Evolutionary conservation across 2,113 vertebrate genomes (phyloP), one percentile per base, ranked within the genome.

Genomic region (Paraplagusia blochii): DNA sequence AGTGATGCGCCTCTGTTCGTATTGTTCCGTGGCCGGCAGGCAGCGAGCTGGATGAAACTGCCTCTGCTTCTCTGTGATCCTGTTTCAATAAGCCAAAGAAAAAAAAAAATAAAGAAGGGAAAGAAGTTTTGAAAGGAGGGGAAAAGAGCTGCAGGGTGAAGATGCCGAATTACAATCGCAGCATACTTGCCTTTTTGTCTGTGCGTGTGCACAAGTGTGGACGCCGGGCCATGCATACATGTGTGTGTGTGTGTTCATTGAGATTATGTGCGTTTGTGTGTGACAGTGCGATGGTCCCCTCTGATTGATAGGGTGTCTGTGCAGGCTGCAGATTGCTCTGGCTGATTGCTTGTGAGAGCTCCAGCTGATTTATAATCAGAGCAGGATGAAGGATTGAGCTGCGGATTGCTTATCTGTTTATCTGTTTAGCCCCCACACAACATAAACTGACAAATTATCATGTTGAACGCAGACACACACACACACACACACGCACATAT

Each of bases 231-330:
- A n/a, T 62, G 12, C 57, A 33, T 45, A 64, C 55, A 57, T 74
- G 48, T 49, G 67, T 53, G 63, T 53, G 72, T 69, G 70, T 77
- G 71, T 76, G 44, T 74, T 64, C 73, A 44, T 64, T 56, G 33
- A n/a, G 63, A 61, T 60, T 66, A 58, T 64, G 70, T 63, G 44
- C 17, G 69, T 40, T 50, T 39, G 50, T 61, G 76, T 80, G 78
- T 80, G 81, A 79, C 80, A 75, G 80, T 78, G 85, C 79, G 85
- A 81, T 87, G 87, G 85, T 82, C 62, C 54, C 78, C 55, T 80
- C 80, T 87, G 87, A 90, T 86, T 89, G 84, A 88, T 90, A 86
- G 85, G 85, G 81, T 87, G 85, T 88, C 82, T 79, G 83, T 66
- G 84, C 57, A 19, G 70, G 79, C 84, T 88, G 79, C 83, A 88